Evolutionary conservation across 1,140 invertebrate genomes (phyloP).

Genomic region (Drosophila oshimai): DNA sequence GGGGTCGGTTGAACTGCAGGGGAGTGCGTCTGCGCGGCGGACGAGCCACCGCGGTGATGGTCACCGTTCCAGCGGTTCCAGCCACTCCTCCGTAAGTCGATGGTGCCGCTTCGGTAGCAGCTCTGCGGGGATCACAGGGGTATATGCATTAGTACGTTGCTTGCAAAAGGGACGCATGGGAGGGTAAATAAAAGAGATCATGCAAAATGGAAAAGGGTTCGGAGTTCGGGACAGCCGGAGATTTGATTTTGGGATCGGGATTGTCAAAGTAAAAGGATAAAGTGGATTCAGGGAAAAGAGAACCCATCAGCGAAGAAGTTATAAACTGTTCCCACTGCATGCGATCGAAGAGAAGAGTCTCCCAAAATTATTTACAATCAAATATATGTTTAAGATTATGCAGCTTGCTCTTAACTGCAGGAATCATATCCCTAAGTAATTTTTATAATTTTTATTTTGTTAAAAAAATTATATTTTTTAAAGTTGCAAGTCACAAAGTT

Average conservation of each 20-base stretch:
- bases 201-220: slow-evolving; percentile 11
- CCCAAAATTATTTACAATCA: too few relatives aligned
- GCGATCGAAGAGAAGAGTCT: too few relatives aligned
- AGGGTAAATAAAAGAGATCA: neutral
- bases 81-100: slow-evolving; percentile 16
- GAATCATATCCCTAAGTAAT: too few relatives aligned
- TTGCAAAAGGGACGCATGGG: too few relatives aligned
- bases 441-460: too few relatives aligned
- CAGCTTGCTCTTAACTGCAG: too few relatives aligned
- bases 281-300: neutral
- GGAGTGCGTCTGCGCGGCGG: slow-evolving; percentile 59
- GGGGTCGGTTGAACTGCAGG: slow-evolving; percentile 52
- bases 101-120: slow-evolving; percentile 14
- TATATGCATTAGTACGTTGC: neutral
- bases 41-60: slow-evolving; percentile 30
- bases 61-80: neutral
- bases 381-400: too few relatives aligned
- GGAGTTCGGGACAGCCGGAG: neutral
- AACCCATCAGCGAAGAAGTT: neutral
- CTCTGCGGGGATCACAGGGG: slow-evolving; percentile 8
- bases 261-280: neutral
- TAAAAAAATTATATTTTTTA: too few relatives aligned
- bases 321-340: slow-evolving; percentile 1
- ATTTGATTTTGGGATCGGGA: neutral
- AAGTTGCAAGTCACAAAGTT: too few relatives aligned